Percentiles rank a stretch among this genome's conserved stretches.
These are phyloP conservation scores for Pachypsylla venusta DNA, from an alignment of 1,140 invertebrate species.

Conservation along the genomic window DNA sequence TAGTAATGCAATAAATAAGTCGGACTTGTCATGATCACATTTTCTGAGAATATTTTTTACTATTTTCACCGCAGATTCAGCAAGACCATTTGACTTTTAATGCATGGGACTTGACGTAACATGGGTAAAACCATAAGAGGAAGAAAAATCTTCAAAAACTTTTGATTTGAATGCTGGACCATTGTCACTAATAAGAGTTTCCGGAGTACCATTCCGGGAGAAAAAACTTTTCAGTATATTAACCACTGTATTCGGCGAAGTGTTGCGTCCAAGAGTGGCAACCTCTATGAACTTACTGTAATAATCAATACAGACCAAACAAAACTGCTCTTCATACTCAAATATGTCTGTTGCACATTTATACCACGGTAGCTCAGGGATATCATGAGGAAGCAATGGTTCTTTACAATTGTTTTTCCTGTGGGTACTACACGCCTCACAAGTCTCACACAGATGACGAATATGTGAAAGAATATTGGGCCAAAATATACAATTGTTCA, in stretches of 20 bases:
- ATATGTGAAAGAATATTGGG: conserved; percentile 33
- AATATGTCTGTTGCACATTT: conserved; percentile 19
- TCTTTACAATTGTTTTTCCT: conserved; percentile 26
- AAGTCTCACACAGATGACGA: conserved; percentile 29
- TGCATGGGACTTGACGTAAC: conserved; percentile 14
- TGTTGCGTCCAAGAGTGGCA: neutral
- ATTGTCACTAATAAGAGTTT: conserved; percentile 26
- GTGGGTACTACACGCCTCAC: conserved; percentile 28
- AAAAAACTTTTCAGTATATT: conserved; percentile 24
- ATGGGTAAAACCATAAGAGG: conserved; percentile 10
- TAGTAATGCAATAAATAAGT: conserved; percentile 10
- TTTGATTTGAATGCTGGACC: conserved; percentile 17
- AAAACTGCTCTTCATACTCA: conserved; percentile 14
- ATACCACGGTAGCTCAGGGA: conserved; percentile 17
- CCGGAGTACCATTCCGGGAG: conserved; percentile 26
- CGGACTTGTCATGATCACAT: neutral
- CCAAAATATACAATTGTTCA: conserved; percentile 32
- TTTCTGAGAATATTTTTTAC: conserved; percentile 18
- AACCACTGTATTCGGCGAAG: conserved; percentile 31
- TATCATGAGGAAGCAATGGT: conserved; percentile 22
- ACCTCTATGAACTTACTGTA: conserved; percentile 20
- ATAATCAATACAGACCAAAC: conserved; percentile 19
- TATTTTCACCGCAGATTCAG: conserved; percentile 15
- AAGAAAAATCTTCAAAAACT: conserved; percentile 16
- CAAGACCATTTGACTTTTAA: conserved; percentile 18